Evolutionary conservation across 2,888 invertebrate genomes (phyloP).

Genomic region (Hydraecia micacea): DNA sequence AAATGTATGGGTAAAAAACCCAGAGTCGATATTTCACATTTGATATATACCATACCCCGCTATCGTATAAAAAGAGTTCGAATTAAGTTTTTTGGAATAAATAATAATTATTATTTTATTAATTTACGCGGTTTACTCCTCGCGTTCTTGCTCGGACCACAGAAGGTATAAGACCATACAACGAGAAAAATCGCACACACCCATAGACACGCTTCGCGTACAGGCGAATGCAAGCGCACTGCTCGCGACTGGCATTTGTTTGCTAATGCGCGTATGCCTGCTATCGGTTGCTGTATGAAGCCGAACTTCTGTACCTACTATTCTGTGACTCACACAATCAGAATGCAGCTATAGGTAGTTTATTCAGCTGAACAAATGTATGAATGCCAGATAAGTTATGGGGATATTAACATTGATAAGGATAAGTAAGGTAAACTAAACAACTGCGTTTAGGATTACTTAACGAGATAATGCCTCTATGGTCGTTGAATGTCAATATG

Average conservation of each 20-base stretch:
- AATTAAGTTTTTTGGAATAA: too few species aligned
- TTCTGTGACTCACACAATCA: neutral
- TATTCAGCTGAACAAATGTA: neutral
- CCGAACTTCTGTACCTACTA: neutral
- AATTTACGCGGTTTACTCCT: neutral
- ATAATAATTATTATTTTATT: too few species aligned
- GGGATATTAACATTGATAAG: conserved; percentile 16
- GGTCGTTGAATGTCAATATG: neutral
- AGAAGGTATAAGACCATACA: neutral
- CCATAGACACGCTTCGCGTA: neutral
- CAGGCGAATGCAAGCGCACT: neutral
- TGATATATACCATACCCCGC: too few species aligned
- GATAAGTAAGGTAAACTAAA: neutral
- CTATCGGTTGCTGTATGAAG: neutral
- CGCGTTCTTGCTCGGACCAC: neutral
- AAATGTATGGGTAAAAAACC: too few species aligned
- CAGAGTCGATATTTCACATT: too few species aligned
- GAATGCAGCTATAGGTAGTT: neutral
- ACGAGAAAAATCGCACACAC: neutral
- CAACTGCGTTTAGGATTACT: neutral
- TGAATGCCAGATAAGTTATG: neutral
- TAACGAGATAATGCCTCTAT: neutral
- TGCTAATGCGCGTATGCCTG: too few species aligned
- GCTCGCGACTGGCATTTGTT: neutral
- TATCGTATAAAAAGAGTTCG: too few species aligned